A percentile compares a stretch with the other conserved stretches of the same genome.
Evolutionary conservation across 2,113 vertebrate genomes (phyloP).

Genomic region (Fulica atra): DNA sequence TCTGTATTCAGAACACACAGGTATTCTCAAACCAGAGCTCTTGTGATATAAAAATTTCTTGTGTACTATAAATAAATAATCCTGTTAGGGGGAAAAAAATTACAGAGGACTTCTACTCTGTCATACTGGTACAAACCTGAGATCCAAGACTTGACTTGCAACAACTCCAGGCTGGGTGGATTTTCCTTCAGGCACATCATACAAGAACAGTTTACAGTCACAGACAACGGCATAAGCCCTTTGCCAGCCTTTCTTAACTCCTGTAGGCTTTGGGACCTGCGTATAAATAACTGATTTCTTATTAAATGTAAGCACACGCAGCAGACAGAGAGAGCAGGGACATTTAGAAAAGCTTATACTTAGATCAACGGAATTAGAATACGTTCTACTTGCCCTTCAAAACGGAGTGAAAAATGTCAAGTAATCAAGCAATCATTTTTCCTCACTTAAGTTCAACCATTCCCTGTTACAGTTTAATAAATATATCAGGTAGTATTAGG

Average conservation of each 20-base stretch:
- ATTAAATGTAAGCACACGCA: neutral
- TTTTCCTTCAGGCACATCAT: slow-evolving; percentile 93
- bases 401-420: neutral
- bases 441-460: neutral
- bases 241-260: slow-evolving; percentile 98
- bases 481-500: neutral
- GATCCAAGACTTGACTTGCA: slow-evolving; percentile 93
- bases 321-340: neutral
- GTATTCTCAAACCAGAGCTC: neutral
- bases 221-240: slow-evolving; percentile 93
- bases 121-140: slow-evolving; percentile 80
- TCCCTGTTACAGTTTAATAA: neutral
- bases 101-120: neutral
- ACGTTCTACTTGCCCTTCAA: neutral
- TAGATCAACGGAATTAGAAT: neutral
- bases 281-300: slow-evolving; percentile 14
- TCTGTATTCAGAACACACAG: neutral
- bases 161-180: slow-evolving; percentile 90
- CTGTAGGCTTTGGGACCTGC: slow-evolving; percentile 95
- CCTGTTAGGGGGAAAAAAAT: neutral
- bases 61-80: neutral
- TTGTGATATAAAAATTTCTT: neutral
- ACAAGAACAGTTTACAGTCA: slow-evolving; percentile 95
- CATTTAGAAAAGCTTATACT: neutral
- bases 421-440: neutral